phyloP scores from a whole-genome alignment of 2,888 invertebrate genomes.

The Polymixis flavicincta region DNA sequence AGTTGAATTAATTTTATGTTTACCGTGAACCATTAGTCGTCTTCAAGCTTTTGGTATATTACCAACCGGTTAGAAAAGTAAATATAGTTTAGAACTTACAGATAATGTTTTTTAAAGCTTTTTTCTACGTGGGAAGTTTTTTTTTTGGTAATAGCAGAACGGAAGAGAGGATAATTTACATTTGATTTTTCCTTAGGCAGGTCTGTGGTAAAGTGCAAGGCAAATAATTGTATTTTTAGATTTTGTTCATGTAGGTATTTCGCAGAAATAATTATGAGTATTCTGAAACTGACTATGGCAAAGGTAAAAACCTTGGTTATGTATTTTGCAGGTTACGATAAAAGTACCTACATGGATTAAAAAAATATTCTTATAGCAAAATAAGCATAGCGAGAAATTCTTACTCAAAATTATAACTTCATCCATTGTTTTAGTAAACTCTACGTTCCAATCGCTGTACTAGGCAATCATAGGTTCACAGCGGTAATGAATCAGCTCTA shows the following conservation, averaged over 20 bases:
- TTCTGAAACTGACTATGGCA: neutral
- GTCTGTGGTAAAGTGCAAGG: neutral
- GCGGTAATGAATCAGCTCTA: slow-evolving; percentile 22
- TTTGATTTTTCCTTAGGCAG: neutral
- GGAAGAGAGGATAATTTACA: neutral
- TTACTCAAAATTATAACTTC: neutral
- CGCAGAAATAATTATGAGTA: slow-evolving; percentile 7
- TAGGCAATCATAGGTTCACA: slow-evolving; percentile 2
- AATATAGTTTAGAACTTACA: slow-evolving; percentile 5
- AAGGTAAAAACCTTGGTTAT: neutral
- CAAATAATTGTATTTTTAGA: slow-evolving; percentile 9
- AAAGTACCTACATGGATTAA: no score
- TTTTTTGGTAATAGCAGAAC: neutral
- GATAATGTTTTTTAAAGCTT: slow-evolving; percentile 7
- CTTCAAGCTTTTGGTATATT: slow-evolving; percentile 35
- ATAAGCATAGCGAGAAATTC: neutral
- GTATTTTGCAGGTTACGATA: neutral
- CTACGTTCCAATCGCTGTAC: neutral
- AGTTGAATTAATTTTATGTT: slow-evolving; percentile 50
- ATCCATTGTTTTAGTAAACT: neutral
- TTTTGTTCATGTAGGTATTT: neutral
- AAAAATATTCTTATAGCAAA: neutral
- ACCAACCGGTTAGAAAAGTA: slow-evolving; percentile 8
- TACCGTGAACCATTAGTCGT: slow-evolving; percentile 49
- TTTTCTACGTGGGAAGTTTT: neutral